Percentiles rank a stretch among this genome's conserved stretches.
Conservation (phyloP, 1,140 invertebrate species). For the Lethocerus indicus region DNA sequence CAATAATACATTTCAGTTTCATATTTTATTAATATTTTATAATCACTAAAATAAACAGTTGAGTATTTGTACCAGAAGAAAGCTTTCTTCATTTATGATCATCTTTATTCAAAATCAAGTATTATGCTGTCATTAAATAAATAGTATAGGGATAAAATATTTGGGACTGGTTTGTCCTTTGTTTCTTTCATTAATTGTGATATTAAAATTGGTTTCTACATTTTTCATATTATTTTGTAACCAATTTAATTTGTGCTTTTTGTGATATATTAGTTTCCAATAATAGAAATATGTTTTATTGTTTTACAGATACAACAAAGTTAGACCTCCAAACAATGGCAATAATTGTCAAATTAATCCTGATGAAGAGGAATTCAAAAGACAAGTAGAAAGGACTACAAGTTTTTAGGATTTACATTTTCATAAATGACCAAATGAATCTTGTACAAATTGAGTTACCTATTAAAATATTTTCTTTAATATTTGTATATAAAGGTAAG, state of each 20-base stretch:
- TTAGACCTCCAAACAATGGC: constrained; percentile 28
- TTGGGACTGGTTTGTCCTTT: too few relatives aligned
- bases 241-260: not conserved
- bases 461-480: too few relatives aligned
- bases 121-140: too few relatives aligned
- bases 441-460: constrained; percentile 5
- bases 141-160: too few relatives aligned
- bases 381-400: constrained; percentile 22
- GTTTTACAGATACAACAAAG: constrained; percentile 26
- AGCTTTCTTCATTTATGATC: not conserved
- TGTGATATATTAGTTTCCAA: not conserved
- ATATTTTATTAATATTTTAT: not conserved
- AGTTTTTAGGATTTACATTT: constrained; percentile 18
- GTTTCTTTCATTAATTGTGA: too few relatives aligned
- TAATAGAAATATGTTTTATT: constrained; percentile 9
- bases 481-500: too few relatives aligned
- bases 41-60: not conserved
- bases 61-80: not conserved
- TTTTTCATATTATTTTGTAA: too few relatives aligned
- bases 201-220: too few relatives aligned
- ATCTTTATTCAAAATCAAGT: too few relatives aligned
- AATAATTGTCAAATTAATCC: constrained; percentile 27
- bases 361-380: constrained; percentile 25
- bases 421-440: constrained; percentile 30
- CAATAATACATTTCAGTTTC: not conserved